Base-by-base conservation (phyloP, 35 echinoderm and acorn worm species). In the Lytechinus pictus region DNA sequence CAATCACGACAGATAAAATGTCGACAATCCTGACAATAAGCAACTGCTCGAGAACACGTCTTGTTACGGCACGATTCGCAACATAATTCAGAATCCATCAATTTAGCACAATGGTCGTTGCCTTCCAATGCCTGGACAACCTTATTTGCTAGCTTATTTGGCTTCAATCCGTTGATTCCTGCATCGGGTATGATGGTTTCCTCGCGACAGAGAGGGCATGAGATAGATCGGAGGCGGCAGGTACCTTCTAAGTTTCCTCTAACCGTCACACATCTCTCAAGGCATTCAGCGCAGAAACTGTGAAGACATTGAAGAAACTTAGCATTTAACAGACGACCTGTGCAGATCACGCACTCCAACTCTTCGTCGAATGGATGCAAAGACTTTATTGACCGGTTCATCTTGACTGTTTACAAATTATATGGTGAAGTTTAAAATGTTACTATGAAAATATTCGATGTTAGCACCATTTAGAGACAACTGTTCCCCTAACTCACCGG, bases 261-360 rank as follows among this genome's bases (percentile, higher is more conserved):
- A 57, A 93, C 92, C 11, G 92, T 93, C 29, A 93, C 54, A 54
- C 92, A 57, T 57, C 92, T 13, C 12, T 93, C 92, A 11, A 93
- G 92, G 54, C 92, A 93, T 16, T 93, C 92, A 12, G 92, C 92
- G n/a, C 92, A 93, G 24, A 93, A 93, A 44, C 92, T 93, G n/a
- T 93, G 92, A 10, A 93, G 92, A 57, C 92, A 93, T 55, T 93
- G 92, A 11, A 93, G 92, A n/a, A 93, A 93, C n/a, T 93, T 93
- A 9, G 92, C 92, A 27, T 93, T 93, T 3, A 93, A 19, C 92
- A 93, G 92, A 93, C 92, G 92, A 9, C 55, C 55, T 27, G 92
- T 55, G 55, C 92, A 93, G 21, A 93, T 54, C 9, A 57, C 92
- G 21, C 92, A 93, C 52, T 93, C 92, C 92, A 93, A 57, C 14